A percentile compares a stretch with the other conserved stretches of the same genome.
phyloP scores from a whole-genome alignment of 2,888 invertebrate genomes.

The Seladonia tumulorum region DNA sequence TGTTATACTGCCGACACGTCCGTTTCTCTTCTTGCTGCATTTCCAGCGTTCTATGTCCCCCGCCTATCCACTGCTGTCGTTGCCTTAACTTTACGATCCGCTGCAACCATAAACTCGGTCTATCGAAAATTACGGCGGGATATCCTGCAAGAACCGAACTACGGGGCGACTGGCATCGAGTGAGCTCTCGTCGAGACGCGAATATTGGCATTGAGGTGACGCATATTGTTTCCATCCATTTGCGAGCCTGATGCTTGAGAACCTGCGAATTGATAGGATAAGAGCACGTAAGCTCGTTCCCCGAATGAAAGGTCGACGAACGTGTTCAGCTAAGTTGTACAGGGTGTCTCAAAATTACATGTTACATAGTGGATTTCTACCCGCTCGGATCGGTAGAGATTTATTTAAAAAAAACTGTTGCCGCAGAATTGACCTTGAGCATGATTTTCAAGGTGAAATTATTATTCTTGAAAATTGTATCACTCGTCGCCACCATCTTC shows the following conservation, averaged over 20 bases:
- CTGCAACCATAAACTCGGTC: constrained; percentile 75
- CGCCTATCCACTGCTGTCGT: constrained; percentile 49
- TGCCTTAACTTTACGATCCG: constrained; percentile 70
- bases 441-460: too few relatives aligned
- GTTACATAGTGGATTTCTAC: background rate
- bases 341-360: background rate
- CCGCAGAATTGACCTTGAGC: too few relatives aligned
- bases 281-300: background rate
- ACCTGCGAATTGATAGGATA: background rate
- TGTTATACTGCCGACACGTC: constrained; percentile 31
- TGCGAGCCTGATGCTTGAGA: background rate
- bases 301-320: background rate
- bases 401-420: too few relatives aligned
- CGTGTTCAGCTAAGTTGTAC: background rate
- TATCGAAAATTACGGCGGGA: constrained; percentile 77
- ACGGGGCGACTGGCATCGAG: constrained; percentile 29
- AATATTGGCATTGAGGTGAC: constrained; percentile 43
- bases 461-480: too few relatives aligned
- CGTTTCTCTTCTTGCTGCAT: constrained; percentile 31
- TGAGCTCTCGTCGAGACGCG: constrained; percentile 31
- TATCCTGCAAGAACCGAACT: constrained; percentile 71
- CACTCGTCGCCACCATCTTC: background rate
- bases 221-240: constrained; percentile 42
- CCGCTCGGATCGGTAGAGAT: too few relatives aligned
- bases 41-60: constrained; percentile 32